These are phyloP conservation scores for Coranthus polyacanthus DNA, from an alignment of 2,797 vertebrate species.

Conservation along the genomic window DNA sequence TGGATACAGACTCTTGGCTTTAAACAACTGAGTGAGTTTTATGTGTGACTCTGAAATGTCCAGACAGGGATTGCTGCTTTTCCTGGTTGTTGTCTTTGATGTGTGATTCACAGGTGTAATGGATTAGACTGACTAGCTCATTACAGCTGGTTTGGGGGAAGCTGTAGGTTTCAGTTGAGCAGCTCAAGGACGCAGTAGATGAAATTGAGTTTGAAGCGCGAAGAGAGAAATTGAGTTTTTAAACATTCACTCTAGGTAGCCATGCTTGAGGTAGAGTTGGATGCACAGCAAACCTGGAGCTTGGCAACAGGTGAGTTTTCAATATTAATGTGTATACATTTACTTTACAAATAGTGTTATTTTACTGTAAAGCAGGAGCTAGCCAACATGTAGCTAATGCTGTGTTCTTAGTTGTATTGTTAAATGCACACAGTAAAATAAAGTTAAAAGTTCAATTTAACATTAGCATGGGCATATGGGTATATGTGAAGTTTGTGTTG, in stretches of 20 bases:
- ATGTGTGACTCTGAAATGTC: background rate
- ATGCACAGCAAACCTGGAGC: conserved; percentile 2
- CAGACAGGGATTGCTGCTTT: background rate
- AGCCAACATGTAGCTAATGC: background rate
- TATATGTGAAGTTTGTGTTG: too few relatives aligned
- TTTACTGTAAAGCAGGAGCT: background rate
- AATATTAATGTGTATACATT: background rate
- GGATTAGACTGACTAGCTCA: conserved; percentile 17
- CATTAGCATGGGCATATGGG: too few relatives aligned
- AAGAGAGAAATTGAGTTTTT: too few relatives aligned
- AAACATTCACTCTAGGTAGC: too few relatives aligned
- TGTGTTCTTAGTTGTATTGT: background rate
- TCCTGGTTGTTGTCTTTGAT: background rate
- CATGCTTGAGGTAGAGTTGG: background rate
- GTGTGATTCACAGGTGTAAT: conserved; percentile 14
- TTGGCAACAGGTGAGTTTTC: conserved; percentile 13
- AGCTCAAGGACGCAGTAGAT: background rate
- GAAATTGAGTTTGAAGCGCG: too few relatives aligned
- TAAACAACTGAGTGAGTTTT: background rate
- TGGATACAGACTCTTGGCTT: background rate
- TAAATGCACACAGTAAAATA: background rate
- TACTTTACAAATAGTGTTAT: too few relatives aligned
- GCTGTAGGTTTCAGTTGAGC: conserved; percentile 4
- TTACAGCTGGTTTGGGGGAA: background rate
- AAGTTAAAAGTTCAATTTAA: too few relatives aligned